Conservation (phyloP, 1,140 invertebrate genomes). For the Bombus haemorrhoidalis region DNA sequence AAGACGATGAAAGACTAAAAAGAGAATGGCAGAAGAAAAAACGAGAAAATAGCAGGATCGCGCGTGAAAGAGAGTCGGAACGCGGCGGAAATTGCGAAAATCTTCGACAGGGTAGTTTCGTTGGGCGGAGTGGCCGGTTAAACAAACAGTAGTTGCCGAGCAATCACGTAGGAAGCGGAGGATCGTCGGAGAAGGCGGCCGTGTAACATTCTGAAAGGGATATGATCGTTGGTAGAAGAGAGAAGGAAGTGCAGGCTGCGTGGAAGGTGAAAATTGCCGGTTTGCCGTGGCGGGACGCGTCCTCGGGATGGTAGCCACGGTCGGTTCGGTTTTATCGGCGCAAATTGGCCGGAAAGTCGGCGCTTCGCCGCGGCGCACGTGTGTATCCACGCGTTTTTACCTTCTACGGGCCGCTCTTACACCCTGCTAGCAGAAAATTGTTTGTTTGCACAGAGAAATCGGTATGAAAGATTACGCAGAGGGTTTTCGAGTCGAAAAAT, state of each 20-base stretch:
- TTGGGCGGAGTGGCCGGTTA: conserved; percentile 62
- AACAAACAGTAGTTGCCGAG: conserved; percentile 74
- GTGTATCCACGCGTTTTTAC: conserved; percentile 25
- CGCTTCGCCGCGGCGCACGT: conserved; percentile 35
- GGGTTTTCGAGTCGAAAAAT: not conserved
- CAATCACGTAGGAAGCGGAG: conserved; percentile 49
- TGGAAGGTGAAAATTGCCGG: conserved; percentile 75
- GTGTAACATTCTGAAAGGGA: not conserved
- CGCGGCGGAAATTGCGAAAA: conserved; percentile 59
- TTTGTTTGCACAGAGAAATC: conserved; percentile 12
- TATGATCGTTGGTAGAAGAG: not conserved
- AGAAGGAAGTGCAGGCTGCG: conserved; percentile 5
- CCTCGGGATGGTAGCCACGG: not conserved
- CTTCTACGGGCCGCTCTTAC: not conserved
- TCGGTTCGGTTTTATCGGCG: conserved; percentile 70
- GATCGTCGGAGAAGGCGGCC: conserved; percentile 30
- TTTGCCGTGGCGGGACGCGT: conserved; percentile 46
- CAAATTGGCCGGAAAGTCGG: conserved; percentile 72
- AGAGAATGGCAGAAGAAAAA: not conserved
- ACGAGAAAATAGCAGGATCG: not conserved
- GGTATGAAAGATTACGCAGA: not conserved
- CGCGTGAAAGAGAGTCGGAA: not conserved
- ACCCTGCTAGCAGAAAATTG: not conserved
- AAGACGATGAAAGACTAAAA: not conserved
- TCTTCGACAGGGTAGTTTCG: conserved; percentile 35